Conservation (phyloP, 2,113 vertebrate genomes). For the Toxostoma redivivum region DNA sequence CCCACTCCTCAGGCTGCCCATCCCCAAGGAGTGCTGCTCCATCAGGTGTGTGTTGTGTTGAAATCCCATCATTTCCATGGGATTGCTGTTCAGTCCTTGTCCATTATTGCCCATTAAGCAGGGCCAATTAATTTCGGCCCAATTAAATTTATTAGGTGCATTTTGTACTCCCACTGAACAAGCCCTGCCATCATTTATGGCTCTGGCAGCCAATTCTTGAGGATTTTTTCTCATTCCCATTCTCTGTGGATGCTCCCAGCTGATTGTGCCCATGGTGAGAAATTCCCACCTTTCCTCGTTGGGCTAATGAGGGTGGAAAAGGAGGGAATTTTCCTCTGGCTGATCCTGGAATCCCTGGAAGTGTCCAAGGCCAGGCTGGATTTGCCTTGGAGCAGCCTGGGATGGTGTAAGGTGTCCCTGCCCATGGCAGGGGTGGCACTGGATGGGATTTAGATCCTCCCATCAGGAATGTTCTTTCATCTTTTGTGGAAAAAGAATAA, state of each 20-base stretch:
- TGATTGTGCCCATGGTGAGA: not conserved
- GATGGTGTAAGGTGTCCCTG: not conserved
- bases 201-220: not conserved
- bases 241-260: rapidly evolving
- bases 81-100: rapidly evolving
- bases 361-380: not conserved
- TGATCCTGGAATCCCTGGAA: not conserved
- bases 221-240: not conserved
- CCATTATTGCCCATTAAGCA: not conserved
- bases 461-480: not conserved
- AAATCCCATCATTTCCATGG: not conserved
- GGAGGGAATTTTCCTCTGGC: not conserved
- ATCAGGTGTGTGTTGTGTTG: too few species aligned
- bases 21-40: rapidly evolving
- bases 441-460: not conserved
- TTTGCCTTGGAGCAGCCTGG: not conserved
- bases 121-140: not conserved
- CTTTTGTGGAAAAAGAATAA: not conserved
- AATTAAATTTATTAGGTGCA: not conserved
- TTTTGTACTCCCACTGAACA: not conserved
- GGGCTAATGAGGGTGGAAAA: not conserved
- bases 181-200: not conserved
- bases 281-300: not conserved
- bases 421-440: not conserved
- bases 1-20: not conserved